Evolutionary conservation across 1,140 invertebrate genomes (phyloP), one percentile per base, ranked within the genome.

Genomic region (Thrips palmi): DNA sequence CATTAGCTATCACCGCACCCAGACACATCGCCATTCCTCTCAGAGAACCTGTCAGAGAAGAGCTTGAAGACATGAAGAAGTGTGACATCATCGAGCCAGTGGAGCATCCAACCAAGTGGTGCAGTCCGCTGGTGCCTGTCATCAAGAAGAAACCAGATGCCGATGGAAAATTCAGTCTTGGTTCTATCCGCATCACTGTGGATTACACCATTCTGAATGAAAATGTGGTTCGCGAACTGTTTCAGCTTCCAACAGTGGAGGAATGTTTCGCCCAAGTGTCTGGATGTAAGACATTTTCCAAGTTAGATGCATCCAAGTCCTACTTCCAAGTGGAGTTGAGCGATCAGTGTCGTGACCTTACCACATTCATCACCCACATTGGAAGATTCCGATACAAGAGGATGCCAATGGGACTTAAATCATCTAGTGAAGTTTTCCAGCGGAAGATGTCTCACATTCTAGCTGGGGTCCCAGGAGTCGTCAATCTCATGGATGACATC

Each of bases 401-500:
- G 4, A 31, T 20, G 41, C 30, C 4, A 4, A 15, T 31, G 15
- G 30, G 30, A 11, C 15, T 31, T 15, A 31, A 31, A 14, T 31
- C 30, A 4, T n/a, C n/a, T n/a, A n/a, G n/a, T 50, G 37, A 39
- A 11, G 44, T 42, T 8, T 54, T 52, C 23, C 52, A 53, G 23
- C 10, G 43, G 14, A 8, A 47, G 10, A 54, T 54, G 45, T 23
- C 48, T 23, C 34, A 12, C 3, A 32, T 44, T 4, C 21, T 51
- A 0, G 43, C 39, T 8, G 34, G 33, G n/a, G 11, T 47, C 2
- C 29, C 14, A 21, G 46, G 34, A 3, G 25, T 23, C n/a, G n/a
- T 47, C 12, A 41, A 36, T 2, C 56, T 52, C 30, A 15, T 56
- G 1, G 52, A 55, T 24, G 49, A 55, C 21, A 41, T 53, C 10